Evolutionary conservation across 2,888 invertebrate genomes (phyloP), one percentile per base, ranked within the genome.

Genomic region (Drosophila recens): DNA sequence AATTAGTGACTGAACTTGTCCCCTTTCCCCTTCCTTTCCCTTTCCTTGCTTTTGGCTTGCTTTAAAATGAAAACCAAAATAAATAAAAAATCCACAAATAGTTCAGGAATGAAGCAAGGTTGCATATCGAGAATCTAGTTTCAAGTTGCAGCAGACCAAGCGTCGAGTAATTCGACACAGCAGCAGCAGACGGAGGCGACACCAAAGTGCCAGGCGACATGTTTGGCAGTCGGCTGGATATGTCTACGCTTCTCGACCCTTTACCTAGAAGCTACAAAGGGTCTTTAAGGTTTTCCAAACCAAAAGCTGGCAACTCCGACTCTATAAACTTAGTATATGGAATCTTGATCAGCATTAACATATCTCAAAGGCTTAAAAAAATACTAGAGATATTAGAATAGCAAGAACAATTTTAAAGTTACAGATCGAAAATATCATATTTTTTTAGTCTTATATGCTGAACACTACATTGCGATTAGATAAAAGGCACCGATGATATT

Each of bases 201-300:
- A 67, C 71, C 74, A 67, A 78, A 78, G 77, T 78, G 75, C 65
- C 75, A 79, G 68, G 72, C 79, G 75, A 75, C 78, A 78, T 78
- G 72, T 75, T 77, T 78, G 79, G 67, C 76, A 73, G 72, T 49
- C 64, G 64, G 63, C 76, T 68, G 84, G 76, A 76, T 75, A 78
- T 70, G 65, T 52, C 52, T 36, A 30, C 52, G 27, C 30, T 56
- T 46, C n/a, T 2, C n/a, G n/a, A 6, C n/a, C n/a, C 38, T 38
- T 6, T 38, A n/a, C n/a, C 0, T 38, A 2, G 2, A 38, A n/a
- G n/a, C 38, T n/a, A n/a, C 38, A 38, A 38, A n/a, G n/a, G n/a
- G n/a, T 38, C n/a, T 38, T 13, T n/a, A n/a, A n/a, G n/a, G 1
- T n/a, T n/a, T 8, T 4, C 2, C 36, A 4, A 36, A 36, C 4